A percentile compares a stretch with the other conserved stretches of the same genome.
phyloP scores from a whole-genome alignment of 2,888 invertebrate species.

The Tipula helvola region DNA sequence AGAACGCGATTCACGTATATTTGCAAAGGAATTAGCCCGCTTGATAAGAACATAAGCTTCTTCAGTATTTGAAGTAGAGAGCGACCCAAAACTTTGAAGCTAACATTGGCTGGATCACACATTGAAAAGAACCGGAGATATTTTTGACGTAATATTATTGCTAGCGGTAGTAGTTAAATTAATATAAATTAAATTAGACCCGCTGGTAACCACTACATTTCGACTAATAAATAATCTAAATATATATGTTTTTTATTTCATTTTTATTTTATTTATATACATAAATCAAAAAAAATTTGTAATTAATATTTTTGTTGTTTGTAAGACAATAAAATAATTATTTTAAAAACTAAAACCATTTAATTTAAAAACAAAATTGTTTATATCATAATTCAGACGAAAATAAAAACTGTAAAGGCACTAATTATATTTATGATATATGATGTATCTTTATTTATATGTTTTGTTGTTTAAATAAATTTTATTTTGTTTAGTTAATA shows the following conservation, averaged over 20 bases:
- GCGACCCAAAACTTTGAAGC: no score
- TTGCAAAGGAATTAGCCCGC: no score
- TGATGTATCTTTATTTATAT: background rate
- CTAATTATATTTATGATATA: background rate
- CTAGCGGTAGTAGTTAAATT: no score
- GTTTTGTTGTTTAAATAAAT: background rate
- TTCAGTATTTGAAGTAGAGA: no score
- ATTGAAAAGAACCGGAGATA: no score
- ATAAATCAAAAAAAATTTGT: background rate
- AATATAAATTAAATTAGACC: no score
- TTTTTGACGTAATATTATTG: no score
- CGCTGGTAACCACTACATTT: no score
- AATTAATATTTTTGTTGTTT: background rate
- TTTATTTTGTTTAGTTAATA: background rate
- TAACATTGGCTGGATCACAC: no score
- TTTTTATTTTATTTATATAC: background rate
- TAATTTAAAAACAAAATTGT: background rate
- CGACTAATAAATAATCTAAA: background rate
- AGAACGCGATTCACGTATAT: no score
- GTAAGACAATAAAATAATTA: background rate
- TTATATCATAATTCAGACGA: background rate
- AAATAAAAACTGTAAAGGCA: background rate
- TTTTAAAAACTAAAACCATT: background rate
- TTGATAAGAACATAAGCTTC: no score
- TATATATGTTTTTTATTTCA: background rate